Evolutionary conservation across 2,113 vertebrate species (phyloP).

Genomic region (Setophaga kirtlandii): DNA sequence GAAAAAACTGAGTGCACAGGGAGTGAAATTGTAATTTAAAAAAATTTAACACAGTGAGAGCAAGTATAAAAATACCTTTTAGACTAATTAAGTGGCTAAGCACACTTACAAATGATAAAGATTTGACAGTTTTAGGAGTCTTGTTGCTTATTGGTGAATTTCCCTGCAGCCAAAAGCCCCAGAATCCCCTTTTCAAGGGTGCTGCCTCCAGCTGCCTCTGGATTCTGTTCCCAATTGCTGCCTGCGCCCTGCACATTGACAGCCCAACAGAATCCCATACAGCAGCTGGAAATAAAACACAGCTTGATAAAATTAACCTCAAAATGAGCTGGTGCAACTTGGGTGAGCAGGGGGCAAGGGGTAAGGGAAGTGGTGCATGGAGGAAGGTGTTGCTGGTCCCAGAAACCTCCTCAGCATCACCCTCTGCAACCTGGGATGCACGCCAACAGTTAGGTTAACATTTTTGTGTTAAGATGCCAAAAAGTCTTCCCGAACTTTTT

Average conservation of each 20-base stretch:
- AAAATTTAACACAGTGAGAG: not conserved
- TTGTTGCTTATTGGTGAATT: not conserved
- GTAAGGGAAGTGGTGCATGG: not conserved
- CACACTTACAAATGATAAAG: not conserved
- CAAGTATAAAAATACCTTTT: not conserved
- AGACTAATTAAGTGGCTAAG: not conserved
- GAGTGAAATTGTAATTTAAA: not conserved
- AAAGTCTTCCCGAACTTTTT: not conserved
- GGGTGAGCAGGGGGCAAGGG: too few species aligned
- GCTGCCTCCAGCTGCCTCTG: not conserved
- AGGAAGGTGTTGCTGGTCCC: fast-evolving
- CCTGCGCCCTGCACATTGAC: not conserved
- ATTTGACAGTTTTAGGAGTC: not conserved
- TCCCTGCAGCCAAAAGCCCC: not conserved
- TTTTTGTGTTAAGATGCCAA: not conserved
- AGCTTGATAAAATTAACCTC: not conserved
- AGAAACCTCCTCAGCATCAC: not conserved
- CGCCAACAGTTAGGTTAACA: not conserved
- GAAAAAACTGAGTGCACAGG: not conserved
- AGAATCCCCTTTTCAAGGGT: not conserved
- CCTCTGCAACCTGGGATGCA: not conserved
- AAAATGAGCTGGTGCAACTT: not conserved
- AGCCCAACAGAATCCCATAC: fast-evolving
- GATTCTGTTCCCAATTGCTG: not conserved
- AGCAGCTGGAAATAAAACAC: not conserved